phyloP scores from a whole-genome alignment of 2,797 vertebrate species.

The Spondyliosoma cantharus region DNA sequence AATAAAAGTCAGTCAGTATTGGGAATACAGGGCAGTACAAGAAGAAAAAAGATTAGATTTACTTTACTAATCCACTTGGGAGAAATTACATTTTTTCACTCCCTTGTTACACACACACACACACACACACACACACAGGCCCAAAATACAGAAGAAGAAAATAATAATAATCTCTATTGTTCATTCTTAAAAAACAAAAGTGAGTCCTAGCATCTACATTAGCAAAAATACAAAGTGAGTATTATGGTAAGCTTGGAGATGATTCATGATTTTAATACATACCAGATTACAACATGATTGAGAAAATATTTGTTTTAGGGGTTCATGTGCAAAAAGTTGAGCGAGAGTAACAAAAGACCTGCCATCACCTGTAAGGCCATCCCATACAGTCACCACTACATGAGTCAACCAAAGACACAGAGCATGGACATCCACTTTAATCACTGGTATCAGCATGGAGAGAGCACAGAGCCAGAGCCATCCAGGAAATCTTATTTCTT shows the following conservation, averaged over 20 bases:
- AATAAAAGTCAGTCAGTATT: slow-evolving; percentile 16
- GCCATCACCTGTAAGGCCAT: neutral
- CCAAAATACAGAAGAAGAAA: neutral
- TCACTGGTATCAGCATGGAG: neutral
- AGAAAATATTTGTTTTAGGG: neutral
- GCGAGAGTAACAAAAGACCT: neutral
- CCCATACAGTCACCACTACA: neutral
- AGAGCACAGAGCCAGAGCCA: too few relatives aligned
- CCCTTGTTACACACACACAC: neutral
- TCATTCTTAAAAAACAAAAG: slow-evolving; percentile 4
- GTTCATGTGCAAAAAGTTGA: neutral
- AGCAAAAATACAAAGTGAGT: neutral
- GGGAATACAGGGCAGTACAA: neutral
- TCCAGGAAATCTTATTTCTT: too few relatives aligned
- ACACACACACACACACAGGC: too few relatives aligned
- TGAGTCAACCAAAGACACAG: neutral
- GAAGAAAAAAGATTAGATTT: neutral
- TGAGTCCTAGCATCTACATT: neutral
- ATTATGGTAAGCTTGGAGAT: neutral
- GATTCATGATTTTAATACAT: neutral
- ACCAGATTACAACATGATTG: neutral
- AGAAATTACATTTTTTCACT: neutral
- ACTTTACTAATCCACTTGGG: neutral
- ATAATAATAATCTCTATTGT: neutral
- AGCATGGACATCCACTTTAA: neutral